Evolutionary conservation across 2,797 vertebrate species (phyloP), one percentile per base, ranked within the genome.

Genomic region (Psittacula derbiana): DNA sequence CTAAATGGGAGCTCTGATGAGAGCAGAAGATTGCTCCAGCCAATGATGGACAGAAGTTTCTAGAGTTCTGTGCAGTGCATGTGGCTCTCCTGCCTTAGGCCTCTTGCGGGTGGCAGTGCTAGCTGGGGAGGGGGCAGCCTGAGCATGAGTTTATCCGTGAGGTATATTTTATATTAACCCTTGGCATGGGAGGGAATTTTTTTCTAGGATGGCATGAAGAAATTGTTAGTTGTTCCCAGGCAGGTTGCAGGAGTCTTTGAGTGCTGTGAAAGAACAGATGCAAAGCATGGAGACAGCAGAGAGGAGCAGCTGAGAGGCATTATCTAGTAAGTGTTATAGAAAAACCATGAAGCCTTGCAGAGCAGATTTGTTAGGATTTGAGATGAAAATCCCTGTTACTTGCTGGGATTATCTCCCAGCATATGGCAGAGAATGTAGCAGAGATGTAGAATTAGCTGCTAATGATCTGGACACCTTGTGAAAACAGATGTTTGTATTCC

Each of bases 341-440:
- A 87, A 94, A 92, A 6, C 17, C 52, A 20, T 4, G 65, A 93
- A 93, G 57, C 76, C 71, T 86, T 64, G 23, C 61, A 73, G 78
- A 95, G 80, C 83, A 95, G 94, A 97, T 97, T 94, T 96, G 83
- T 65, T 93, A 31, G 96, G 87, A 96, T 95, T 96, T 95, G 95
- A 90, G 74, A 95, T 71, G 76, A 95, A 96, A 97, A 97, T 93
- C 93, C 94, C 58, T 62, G 41, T 93, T 73, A 71, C 62, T 95
- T 82, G 76, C 57, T 58, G 88, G 88, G 94, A 95, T 96, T 90
- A 96, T 96, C 86, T 44, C 69, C 50, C 73, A 88, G 62, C 94
- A 95, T 95, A 92, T 95, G 95, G 88, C 88, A 92, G 91, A 44
- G 91, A 92, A 38, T 65, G 87, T 81, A 90, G 82, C 28, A 60